Evolutionary conservation across 2,888 invertebrate species (phyloP).

Genomic region (Tinea semifulvella): DNA sequence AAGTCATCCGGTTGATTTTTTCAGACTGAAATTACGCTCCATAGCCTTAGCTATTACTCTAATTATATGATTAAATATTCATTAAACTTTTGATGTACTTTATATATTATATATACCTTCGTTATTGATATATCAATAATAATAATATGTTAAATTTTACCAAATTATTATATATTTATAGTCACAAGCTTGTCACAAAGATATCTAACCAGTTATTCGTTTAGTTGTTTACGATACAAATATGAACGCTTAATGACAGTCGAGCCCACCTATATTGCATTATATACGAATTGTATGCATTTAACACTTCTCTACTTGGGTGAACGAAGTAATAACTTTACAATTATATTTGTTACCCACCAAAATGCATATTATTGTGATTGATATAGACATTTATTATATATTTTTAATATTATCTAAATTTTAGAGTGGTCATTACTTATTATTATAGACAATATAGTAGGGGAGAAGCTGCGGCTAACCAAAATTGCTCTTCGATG

Average conservation of each 20-base stretch:
- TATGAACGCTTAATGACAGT: background rate
- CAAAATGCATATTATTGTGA: constrained; percentile 8
- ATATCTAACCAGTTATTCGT: background rate
- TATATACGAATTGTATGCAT: constrained; percentile 4
- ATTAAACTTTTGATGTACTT: constrained; percentile 8
- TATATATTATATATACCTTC: constrained; percentile 4
- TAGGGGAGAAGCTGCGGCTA: constrained; percentile 2
- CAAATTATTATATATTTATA: background rate
- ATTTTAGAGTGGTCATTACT: constrained; percentile 2
- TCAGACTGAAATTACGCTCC: too few relatives aligned
- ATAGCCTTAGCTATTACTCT: too few relatives aligned
- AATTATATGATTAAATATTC: constrained; percentile 1
- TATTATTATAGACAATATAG: constrained; percentile 7
- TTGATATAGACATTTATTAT: constrained; percentile 8
- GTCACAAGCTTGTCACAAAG: constrained; percentile 8
- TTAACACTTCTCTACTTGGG: constrained; percentile 10
- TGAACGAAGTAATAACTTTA: background rate
- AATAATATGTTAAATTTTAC: background rate
- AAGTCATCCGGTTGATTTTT: too few relatives aligned
- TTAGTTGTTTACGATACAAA: background rate
- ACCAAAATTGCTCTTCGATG: background rate
- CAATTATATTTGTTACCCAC: constrained; percentile 1
- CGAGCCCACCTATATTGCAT: background rate
- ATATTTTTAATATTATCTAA: constrained; percentile 8
- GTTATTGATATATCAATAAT: constrained; percentile 4